Evolutionary conservation across 2,888 invertebrate genomes (phyloP).

Genomic region (Pharmacophagus antenor): DNA sequence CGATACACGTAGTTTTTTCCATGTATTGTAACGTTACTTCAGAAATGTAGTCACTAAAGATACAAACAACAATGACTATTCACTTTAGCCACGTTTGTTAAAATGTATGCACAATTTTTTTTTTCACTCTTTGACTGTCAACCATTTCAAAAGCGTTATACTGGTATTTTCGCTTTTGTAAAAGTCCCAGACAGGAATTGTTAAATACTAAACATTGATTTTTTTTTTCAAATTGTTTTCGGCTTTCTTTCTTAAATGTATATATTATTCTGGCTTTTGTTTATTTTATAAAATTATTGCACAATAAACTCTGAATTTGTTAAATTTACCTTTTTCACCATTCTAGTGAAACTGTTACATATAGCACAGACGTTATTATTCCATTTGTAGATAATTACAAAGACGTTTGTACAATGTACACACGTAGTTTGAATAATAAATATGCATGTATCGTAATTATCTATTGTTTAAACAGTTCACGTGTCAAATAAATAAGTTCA

Average conservation of each 20-base stretch:
- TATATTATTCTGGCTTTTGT: too few species aligned
- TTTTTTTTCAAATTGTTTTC: neutral
- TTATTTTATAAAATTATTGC: too few species aligned
- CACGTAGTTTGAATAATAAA: conserved; percentile 6
- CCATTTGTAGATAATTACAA: conserved; percentile 12
- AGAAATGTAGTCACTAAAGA: neutral
- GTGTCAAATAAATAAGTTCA: neutral
- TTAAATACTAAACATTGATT: neutral
- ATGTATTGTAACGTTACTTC: neutral
- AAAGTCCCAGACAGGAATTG: neutral
- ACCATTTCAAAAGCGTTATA: neutral
- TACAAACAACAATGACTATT: neutral
- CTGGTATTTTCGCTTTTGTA: neutral
- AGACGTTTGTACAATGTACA: conserved; percentile 5
- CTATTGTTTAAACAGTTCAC: conserved; percentile 2
- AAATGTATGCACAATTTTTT: neutral
- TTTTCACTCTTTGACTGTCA: neutral
- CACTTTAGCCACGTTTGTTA: neutral
- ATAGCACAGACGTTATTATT: conserved; percentile 1
- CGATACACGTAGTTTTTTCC: neutral
- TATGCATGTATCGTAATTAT: neutral
- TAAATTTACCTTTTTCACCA: too few species aligned
- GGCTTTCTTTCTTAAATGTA: too few species aligned
- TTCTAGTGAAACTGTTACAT: neutral
- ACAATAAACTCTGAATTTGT: too few species aligned